phyloP scores from a whole-genome alignment of 2,888 invertebrate species.

The Nysson spinosus region DNA sequence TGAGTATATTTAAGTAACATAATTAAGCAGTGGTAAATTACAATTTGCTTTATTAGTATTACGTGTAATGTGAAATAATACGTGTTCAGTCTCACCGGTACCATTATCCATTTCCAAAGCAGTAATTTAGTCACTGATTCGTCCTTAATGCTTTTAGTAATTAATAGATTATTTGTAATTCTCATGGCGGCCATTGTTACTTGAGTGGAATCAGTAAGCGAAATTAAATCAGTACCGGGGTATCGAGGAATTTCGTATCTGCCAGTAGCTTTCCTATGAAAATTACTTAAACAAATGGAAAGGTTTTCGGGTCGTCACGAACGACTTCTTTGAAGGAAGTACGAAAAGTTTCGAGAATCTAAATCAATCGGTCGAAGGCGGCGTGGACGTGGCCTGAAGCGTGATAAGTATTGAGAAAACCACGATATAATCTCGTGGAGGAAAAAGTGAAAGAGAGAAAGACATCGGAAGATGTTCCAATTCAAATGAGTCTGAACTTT shows the following conservation, averaged over 20 bases:
- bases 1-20: too few relatives aligned
- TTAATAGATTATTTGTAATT: slow-evolving; percentile 40
- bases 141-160: slow-evolving; percentile 39
- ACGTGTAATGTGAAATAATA: slow-evolving; percentile 9
- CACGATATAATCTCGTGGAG: slow-evolving; percentile 37
- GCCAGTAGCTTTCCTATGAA: too few relatives aligned
- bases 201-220: slow-evolving; percentile 20
- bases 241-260: slow-evolving; percentile 1
- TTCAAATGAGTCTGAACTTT: slow-evolving; percentile 68
- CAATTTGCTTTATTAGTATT: too few relatives aligned
- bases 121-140: slow-evolving; percentile 42
- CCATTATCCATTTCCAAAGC: slow-evolving; percentile 38
- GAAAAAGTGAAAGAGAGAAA: slow-evolving; percentile 16
- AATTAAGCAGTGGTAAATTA: too few relatives aligned
- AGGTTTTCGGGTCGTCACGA: neutral
- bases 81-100: slow-evolving; percentile 26
- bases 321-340: slow-evolving; percentile 11
- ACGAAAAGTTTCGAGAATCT: slow-evolving; percentile 62
- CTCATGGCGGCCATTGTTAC: slow-evolving; percentile 4
- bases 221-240: neutral
- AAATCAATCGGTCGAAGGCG: slow-evolving; percentile 63
- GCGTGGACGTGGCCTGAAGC: slow-evolving; percentile 33
- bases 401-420: slow-evolving; percentile 55
- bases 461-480: slow-evolving; percentile 62
- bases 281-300: slow-evolving; percentile 1